Conservation (phyloP, 2,113 vertebrate species). For the Microcebus jonahi region DNA sequence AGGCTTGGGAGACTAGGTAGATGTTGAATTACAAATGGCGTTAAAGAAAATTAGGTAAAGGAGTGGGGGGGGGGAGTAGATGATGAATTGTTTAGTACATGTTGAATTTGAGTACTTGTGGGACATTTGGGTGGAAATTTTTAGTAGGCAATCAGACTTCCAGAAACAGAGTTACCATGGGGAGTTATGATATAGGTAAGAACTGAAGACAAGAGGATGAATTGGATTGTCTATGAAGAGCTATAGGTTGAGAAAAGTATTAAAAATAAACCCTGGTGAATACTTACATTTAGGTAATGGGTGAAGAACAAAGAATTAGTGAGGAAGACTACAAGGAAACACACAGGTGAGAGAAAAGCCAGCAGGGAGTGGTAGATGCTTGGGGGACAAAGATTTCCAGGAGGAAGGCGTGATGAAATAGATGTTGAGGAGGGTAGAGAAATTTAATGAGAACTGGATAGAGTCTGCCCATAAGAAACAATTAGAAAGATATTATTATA, state of each 20-base stretch:
- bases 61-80: not conserved
- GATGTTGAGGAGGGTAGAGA: not conserved
- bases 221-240: not conserved
- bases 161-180: not conserved
- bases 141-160: constrained; percentile 1
- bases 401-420: not conserved
- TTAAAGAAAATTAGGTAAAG: not conserved
- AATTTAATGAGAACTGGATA: not conserved
- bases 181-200: not conserved
- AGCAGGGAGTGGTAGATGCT: not conserved
- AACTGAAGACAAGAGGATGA: not conserved
- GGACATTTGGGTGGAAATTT: not conserved
- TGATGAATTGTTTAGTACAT: not conserved
- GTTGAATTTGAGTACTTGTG: not conserved
- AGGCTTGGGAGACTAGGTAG: not conserved
- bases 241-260: not conserved
- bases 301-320: not conserved
- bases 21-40: not conserved
- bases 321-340: not conserved
- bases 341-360: not conserved
- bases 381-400: not conserved
- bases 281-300: not conserved
- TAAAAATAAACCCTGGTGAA: not conserved
- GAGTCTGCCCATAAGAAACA: not conserved
- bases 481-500: not conserved